These are phyloP conservation scores for Cataglyphis hispanica DNA, from an alignment of 1,140 invertebrate genomes.

Conservation along the genomic window DNA sequence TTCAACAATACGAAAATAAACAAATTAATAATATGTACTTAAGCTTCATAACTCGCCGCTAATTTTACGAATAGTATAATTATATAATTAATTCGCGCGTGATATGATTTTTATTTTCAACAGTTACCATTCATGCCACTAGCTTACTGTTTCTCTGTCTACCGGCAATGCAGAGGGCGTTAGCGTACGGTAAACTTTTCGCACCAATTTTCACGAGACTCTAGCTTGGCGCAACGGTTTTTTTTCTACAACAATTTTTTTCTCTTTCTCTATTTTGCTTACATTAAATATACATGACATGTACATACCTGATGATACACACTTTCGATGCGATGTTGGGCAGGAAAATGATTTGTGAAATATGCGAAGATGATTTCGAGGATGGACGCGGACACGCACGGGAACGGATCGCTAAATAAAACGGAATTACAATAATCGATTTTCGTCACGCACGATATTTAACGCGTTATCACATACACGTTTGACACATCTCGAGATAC, in stretches of 20 bases:
- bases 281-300: not conserved
- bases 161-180: conserved; percentile 1
- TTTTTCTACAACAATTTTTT: conserved; percentile 18
- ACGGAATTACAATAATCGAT: not conserved
- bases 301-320: not conserved
- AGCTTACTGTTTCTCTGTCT: not conserved
- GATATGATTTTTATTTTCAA: not conserved
- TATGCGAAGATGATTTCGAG: not conserved
- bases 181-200: conserved; percentile 1
- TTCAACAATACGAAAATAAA: not conserved
- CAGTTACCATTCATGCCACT: not conserved
- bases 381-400: too few relatives aligned
- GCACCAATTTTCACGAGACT: not conserved
- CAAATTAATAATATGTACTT: not conserved
- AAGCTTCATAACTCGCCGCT: not conserved
- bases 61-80: conserved; percentile 8
- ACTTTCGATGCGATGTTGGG: not conserved
- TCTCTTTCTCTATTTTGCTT: conserved; percentile 13
- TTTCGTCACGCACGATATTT: not conserved
- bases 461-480: not conserved
- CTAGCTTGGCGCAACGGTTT: too few relatives aligned
- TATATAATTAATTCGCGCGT: not conserved
- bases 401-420: not conserved
- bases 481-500: not conserved
- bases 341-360: not conserved